Evolutionary conservation across 1,140 invertebrate genomes (phyloP).

Genomic region (Sycobia sp.): DNA sequence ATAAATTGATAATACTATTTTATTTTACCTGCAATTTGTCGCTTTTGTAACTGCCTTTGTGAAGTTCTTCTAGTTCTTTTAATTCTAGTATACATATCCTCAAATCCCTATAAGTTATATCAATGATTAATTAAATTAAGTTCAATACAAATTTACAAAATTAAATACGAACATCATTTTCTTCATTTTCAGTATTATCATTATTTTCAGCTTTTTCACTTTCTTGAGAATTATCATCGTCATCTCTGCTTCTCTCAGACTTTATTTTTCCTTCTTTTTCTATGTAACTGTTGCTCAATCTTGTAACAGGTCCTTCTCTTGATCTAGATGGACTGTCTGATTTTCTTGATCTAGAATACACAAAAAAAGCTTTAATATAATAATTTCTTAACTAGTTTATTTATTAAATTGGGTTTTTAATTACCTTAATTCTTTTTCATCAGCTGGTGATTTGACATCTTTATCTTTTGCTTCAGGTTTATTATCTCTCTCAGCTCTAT

Average conservation of each 20-base stretch:
- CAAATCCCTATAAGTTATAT: conserved; percentile 50
- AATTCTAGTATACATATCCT: conserved; percentile 69
- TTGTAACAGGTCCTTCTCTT: conserved; percentile 57
- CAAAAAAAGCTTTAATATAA: no score
- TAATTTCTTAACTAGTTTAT: no score
- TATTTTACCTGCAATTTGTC: conserved; percentile 48
- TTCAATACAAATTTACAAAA: conserved; percentile 5
- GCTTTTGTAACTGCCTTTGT: conserved; percentile 55
- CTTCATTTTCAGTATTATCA: conserved; percentile 58
- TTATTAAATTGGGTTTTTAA: not conserved
- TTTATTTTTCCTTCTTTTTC: conserved; percentile 47
- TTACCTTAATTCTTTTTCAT: conserved; percentile 52
- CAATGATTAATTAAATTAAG: conserved; percentile 10
- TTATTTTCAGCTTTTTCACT: conserved; percentile 54
- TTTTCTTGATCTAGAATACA: conserved; percentile 45
- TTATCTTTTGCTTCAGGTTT: conserved; percentile 45
- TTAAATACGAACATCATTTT: conserved; percentile 38
- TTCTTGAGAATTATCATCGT: conserved; percentile 40
- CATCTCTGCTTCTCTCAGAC: conserved; percentile 8
- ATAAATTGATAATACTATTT: no score
- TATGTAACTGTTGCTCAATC: conserved; percentile 46
- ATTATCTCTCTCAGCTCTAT: conserved; percentile 40
- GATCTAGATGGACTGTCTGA: conserved; percentile 51
- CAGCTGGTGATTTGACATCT: conserved; percentile 40
- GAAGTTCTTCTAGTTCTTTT: conserved; percentile 63